Conservation (phyloP, 2,797 vertebrate genomes). For the Hyperoplus lanceolatus region DNA sequence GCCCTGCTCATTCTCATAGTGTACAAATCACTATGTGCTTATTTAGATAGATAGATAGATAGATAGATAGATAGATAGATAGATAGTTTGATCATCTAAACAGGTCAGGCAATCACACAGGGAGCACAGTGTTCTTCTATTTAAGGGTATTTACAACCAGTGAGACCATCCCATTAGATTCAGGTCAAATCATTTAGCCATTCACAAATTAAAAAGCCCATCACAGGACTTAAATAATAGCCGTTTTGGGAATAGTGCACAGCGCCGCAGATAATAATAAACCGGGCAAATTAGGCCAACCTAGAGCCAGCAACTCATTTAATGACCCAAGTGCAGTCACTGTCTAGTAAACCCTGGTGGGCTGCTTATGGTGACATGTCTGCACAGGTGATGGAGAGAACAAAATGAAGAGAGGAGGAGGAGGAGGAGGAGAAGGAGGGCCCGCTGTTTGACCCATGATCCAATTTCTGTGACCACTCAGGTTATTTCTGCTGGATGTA, state of each 20-base stretch:
- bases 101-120: constrained; percentile 45
- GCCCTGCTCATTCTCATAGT: constrained; percentile 56
- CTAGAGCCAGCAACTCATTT: constrained; percentile 61
- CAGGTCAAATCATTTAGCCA: constrained; percentile 72
- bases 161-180: constrained; percentile 38
- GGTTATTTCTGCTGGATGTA: constrained; percentile 11
- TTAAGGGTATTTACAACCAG: constrained; percentile 46
- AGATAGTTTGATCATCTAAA: constrained; percentile 10
- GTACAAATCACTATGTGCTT: constrained; percentile 48
- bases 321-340: constrained; percentile 40
- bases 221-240: constrained; percentile 67
- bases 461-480: constrained; percentile 10
- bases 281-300: constrained; percentile 70
- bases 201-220: constrained; percentile 76
- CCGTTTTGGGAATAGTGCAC: constrained; percentile 63
- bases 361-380: constrained; percentile 37
- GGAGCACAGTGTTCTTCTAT: constrained; percentile 48
- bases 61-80: constrained; percentile 14
- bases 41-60: constrained; percentile 41
- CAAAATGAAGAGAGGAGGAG: not conserved
- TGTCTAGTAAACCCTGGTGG: constrained; percentile 53
- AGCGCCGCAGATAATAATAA: constrained; percentile 70
- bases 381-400: constrained; percentile 46
- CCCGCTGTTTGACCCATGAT: constrained; percentile 22
- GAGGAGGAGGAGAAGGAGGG: not conserved